Percentiles rank a stretch among this genome's conserved stretches.
Evolutionary conservation across 2,113 vertebrate species (phyloP).

Genomic region (Mixornis gularis): DNA sequence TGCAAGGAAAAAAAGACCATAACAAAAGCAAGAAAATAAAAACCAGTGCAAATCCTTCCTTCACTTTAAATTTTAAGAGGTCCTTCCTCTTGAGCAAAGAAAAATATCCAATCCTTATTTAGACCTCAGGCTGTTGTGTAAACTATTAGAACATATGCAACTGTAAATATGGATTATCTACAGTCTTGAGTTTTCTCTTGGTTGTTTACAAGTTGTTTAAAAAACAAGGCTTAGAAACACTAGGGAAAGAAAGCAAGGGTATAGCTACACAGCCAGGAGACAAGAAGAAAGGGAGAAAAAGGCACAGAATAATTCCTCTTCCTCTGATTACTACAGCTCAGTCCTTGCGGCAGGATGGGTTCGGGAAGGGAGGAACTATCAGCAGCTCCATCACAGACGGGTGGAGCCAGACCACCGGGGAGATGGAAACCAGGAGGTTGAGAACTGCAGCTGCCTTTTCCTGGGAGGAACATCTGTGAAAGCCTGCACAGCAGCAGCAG

Average conservation of each 20-base stretch:
- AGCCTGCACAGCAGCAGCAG: not conserved
- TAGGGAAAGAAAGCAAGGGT: not conserved
- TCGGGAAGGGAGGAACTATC: slow-evolving; percentile 2
- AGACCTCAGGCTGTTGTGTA: not conserved
- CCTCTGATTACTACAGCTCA: not conserved
- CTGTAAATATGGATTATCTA: slow-evolving; percentile 42
- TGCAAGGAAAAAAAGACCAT: not conserved
- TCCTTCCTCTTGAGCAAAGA: not conserved
- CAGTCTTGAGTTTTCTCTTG: not conserved
- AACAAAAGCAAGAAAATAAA: not conserved
- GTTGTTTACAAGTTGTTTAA: slow-evolving; percentile 24
- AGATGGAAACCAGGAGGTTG: not conserved
- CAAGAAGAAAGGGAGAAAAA: not conserved
- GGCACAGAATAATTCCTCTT: not conserved
- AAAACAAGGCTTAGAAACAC: not conserved
- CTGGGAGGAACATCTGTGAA: slow-evolving; percentile 47
- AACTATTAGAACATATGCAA: not conserved
- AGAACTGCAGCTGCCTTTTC: slow-evolving; percentile 42
- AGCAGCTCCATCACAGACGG: not conserved
- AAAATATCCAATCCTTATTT: not conserved
- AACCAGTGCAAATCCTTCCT: not conserved
- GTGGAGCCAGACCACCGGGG: slow-evolving; percentile 38
- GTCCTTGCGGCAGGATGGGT: not conserved
- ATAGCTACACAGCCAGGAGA: not conserved
- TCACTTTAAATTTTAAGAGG: not conserved